Evolutionary conservation across 2,113 vertebrate species (phyloP).

Genomic region (Sylvietta virens): DNA sequence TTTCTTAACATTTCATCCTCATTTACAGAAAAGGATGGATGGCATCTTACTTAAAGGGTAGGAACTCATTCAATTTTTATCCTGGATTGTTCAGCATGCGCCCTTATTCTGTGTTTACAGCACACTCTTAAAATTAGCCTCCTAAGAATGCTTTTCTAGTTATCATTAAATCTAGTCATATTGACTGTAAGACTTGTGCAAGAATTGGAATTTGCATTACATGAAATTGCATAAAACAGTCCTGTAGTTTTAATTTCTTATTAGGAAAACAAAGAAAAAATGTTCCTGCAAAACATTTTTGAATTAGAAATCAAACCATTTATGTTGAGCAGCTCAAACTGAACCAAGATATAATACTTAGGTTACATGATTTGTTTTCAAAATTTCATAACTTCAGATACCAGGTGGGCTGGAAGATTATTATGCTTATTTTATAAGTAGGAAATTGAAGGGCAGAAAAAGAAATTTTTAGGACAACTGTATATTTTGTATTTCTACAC

Average conservation of each 20-base stretch:
- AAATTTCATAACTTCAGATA: not conserved
- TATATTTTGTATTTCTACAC: not conserved
- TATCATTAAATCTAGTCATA: not conserved
- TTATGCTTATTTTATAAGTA: not conserved
- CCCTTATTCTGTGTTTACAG: not conserved
- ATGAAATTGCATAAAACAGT: not conserved
- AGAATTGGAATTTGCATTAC: not conserved
- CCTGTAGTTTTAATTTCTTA: not conserved
- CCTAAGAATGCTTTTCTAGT: not conserved
- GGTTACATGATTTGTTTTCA: not conserved
- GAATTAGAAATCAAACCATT: not conserved
- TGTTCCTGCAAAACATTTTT: not conserved
- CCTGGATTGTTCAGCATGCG: not conserved
- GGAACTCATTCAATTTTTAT: not conserved
- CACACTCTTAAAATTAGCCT: not conserved
- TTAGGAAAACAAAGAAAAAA: not conserved
- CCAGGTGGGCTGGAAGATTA: not conserved
- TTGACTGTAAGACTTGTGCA: not conserved
- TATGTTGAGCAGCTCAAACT: not conserved
- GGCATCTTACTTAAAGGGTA: not conserved
- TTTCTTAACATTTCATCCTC: not conserved
- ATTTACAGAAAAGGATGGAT: not conserved
- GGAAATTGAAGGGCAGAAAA: not conserved
- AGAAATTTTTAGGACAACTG: not conserved
- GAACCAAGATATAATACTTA: not conserved